These are phyloP conservation scores for Salminus brasiliensis DNA, from an alignment of 2,113 vertebrate genomes.

Conservation along the genomic window DNA sequence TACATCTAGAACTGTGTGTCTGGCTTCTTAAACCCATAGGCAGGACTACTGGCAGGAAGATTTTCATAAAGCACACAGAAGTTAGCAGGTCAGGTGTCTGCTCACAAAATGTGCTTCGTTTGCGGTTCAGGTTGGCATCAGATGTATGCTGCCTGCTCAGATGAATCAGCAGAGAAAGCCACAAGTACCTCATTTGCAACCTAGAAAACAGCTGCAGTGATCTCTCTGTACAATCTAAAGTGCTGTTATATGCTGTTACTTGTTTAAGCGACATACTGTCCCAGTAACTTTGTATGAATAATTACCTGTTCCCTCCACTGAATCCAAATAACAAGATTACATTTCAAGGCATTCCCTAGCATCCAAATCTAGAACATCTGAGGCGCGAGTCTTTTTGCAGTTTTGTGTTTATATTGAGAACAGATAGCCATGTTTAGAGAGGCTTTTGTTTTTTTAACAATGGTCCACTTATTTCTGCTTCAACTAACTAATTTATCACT, in stretches of 20 bases:
- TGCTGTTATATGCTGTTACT: no score
- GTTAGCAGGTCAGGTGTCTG: neutral
- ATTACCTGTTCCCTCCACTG: neutral
- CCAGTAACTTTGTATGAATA: neutral
- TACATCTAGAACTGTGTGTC: neutral
- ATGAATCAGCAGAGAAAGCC: no score
- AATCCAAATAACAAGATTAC: neutral
- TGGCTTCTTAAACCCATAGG: neutral
- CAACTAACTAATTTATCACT: neutral
- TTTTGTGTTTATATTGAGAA: no score
- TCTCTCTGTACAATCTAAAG: neutral
- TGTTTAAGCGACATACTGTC: neutral
- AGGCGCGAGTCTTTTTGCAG: neutral
- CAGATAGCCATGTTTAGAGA: neutral
- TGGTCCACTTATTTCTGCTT: neutral
- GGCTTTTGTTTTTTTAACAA: neutral
- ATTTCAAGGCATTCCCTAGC: neutral
- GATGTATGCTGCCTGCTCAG: neutral
- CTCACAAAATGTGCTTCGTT: neutral
- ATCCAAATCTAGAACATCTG: neutral
- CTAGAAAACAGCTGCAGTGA: no score
- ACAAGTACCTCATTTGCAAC: neutral
- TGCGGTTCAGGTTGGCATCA: neutral
- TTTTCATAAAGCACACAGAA: neutral
- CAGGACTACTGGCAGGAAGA: neutral